Base-by-base conservation (phyloP, 2,113 vertebrate species). In the Petrocephalus zakoni region DNA sequence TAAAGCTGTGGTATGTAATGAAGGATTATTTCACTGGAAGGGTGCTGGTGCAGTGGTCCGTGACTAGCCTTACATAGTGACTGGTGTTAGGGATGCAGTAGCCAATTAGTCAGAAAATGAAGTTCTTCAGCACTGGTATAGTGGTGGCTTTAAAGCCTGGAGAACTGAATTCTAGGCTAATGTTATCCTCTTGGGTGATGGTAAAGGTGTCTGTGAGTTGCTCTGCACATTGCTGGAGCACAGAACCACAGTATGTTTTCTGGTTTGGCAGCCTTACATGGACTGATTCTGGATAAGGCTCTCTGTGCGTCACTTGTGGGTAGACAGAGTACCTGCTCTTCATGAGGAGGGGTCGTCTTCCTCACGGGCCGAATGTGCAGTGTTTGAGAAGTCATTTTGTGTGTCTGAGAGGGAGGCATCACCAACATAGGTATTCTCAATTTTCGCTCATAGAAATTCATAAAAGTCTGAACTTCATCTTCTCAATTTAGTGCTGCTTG, bases 401-500 rank as follows among this genome's bases (percentile, higher is more conserved):
- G 52, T 53, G 52, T 53, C 13, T 10, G 13, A 53, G 13, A 15
- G 52, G 72, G 6, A 75, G 34, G 34, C 25, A 75, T 75, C 34
- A 1, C n/a, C 3, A 29, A 1, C 46, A n/a, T 4, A n/a, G 1
- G 21, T 5, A 19, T 46, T 46, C 75, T 81, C 8, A n/a, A 19
- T n/a, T 49, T 21, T 83, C 81, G 11, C 42, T 83, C 42, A 83
- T 4, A 46, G 37, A 85, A 85, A 53, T 25, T 9, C 11, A 46
- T 53, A 85, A 34, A n/a, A 85, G 6, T 84, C 89, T 64, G 90
- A 90, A 92, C 91, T 91, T 92, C 89, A 91, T 89, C 88, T 87
- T 91, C 91, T 92, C 87, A 92, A 90, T 93, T 93, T 87, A 86
- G 88, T 89, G 86, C 25, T 90, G 90, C 87, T 91, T 90, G 88